Base-by-base conservation (phyloP, 2,113 vertebrate genomes). In the Microtus richardsoni region DNA sequence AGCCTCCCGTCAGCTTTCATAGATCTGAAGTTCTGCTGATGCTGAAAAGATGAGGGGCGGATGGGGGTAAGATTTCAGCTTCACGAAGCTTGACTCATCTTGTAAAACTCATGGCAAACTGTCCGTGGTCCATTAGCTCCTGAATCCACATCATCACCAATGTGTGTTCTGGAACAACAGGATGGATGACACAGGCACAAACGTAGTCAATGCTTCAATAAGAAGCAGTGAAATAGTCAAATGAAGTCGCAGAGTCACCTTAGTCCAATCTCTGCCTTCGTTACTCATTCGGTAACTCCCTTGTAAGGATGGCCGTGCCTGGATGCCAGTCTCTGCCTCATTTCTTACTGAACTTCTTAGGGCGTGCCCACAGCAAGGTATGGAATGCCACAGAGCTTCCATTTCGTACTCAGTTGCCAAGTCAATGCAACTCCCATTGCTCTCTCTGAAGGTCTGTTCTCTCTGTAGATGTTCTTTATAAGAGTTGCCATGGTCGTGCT, bases 1-100 rank as follows among this genome's bases (percentile, higher is more conserved):
- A 39, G 36, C 47, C 52, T 33, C 30, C 3, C 0, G 2, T 14
- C 16, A 4, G 26, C 64, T 39, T 0, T 0, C 7, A 70, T 60
- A 33, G 58, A 58, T 58, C 2, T 68, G 39, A 92, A 60, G 58
- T 60, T 22, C 33, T 88, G 41, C 60, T 68, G 22, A 17, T 13
- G n/a, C 66, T 85, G 17, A 66, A 66, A 47, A 14, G 49, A 73
- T 26, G 33, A 44, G 62, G 52, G 36, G 0, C 12, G 21, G 17
- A 28, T 47, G 39, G 41, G 21, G 4, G 36, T 75, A 78, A 54
- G 73, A 80, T 24, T 96, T 82, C 49, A 4, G 13, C 74, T 90
- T 92, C 52, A 6, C 66, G 60, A 83, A 88, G 74, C 60, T 91
- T 24, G 8, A 52, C 79, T 77, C 73, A 92, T 82, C 70, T 30